Percentiles rank a stretch among this genome's conserved stretches.
phyloP scores from a whole-genome alignment of 30 jellyfish, hydroid and myxozoan species.

The Turritopsis dohrnii region DNA sequence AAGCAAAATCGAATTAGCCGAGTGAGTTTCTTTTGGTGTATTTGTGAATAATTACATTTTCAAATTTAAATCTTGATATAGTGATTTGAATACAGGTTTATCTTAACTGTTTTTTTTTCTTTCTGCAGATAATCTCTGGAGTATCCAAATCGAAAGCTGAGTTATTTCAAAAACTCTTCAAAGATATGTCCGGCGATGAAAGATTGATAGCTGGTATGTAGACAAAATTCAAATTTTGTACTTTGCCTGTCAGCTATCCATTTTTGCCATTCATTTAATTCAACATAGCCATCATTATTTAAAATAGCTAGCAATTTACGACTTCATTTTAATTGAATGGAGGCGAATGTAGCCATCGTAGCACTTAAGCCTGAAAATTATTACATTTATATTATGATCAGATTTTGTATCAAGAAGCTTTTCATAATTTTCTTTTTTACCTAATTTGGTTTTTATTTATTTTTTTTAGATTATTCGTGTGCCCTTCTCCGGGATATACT shows the following conservation, averaged over 20 bases:
- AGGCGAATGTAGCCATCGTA: too few species aligned
- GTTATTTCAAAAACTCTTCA: constrained; percentile 70
- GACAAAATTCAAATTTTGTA: neutral
- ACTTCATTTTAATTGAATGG: too few species aligned
- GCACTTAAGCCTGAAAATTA: neutral
- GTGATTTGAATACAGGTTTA: neutral
- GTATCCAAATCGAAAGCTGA: constrained; percentile 73
- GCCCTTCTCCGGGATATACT: constrained; percentile 87
- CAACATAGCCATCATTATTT: too few species aligned
- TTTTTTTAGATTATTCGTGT: constrained; percentile 76
- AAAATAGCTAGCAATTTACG: too few species aligned
- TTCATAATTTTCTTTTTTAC: neutral
- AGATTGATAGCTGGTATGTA: constrained; percentile 58
- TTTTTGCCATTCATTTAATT: too few species aligned
- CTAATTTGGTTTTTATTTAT: neutral
- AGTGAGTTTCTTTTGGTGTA: too few species aligned
- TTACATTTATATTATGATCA: too few species aligned
- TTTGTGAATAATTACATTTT: too few species aligned
- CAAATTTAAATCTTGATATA: neutral
- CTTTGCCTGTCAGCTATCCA: neutral
- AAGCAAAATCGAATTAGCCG: constrained; percentile 10
- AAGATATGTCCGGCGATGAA: constrained; percentile 68
- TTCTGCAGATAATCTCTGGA: constrained; percentile 72
- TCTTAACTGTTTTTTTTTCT: neutral
- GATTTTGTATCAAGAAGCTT: neutral